Base-by-base conservation (phyloP, 2,888 invertebrate genomes). In the Palloptera scutellata region DNA sequence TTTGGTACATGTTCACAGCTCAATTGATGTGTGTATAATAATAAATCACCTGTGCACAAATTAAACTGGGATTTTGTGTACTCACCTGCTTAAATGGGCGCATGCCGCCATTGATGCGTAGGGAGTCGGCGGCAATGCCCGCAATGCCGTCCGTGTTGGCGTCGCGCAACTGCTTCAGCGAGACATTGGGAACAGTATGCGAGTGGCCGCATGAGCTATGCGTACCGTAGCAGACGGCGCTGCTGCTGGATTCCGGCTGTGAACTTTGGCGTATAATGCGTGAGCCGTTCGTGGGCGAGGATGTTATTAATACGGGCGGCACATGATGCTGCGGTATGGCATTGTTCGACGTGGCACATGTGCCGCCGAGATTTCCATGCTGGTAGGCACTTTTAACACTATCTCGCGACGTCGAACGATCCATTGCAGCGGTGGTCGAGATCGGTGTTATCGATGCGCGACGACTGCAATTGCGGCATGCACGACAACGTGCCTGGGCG, bases 71-170 rank as follows among this genome's bases (percentile, higher is more conserved):
- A 12, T 48, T 48, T 15, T 2, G 3, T n/a, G 48, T 48, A 70
- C 68, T 60, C 64, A 95, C 95, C 92, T 97, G 96, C 86, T 95
- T 95, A 87, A 97, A 97, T 83, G 95, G 96, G 77, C 96, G 90
- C 89, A 97, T 95, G 80, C 96, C 97, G 73, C 97, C 98, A 87
- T 97, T 97, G 86, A 97, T 95, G 80, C 97, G 89, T 77, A 97
- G 89, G 68, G 96, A 96, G 86, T 97, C 97, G 61, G 96, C 96
- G 20, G 97, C 97, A 79, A 98, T 97, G 82, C 95, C 95, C 59
- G 96, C 96, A 73, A 97, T 94, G 74, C 94, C 94, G 82, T 95
- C 95, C 71, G 90, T 90, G 57, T 91, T 91, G 87, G 92, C 92
- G 63, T 87, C 87, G 75, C 93, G 89, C 66, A 95, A 87, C 84